phyloP scores from a whole-genome alignment of 2,888 invertebrate genomes.

The Lepidocyrtinus sp. region DNA sequence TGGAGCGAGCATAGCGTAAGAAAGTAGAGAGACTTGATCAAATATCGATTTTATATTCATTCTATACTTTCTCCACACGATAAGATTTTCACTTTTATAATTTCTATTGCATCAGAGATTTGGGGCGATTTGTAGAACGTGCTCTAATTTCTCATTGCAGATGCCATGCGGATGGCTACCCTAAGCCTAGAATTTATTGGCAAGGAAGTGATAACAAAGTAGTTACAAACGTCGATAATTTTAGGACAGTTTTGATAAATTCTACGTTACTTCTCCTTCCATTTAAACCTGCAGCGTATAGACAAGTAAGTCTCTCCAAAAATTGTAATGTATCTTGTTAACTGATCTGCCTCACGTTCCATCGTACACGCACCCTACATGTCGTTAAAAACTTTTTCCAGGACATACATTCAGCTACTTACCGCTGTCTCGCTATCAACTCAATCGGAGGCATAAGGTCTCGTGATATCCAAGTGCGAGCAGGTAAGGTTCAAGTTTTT shows the following conservation, averaged over 20 bases:
- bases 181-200: constrained; percentile 65
- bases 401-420: constrained; percentile 88
- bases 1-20: constrained; percentile 67
- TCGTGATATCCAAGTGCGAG: constrained; percentile 89
- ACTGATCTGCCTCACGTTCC: background rate
- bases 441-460: constrained; percentile 85
- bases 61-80: background rate
- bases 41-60: background rate
- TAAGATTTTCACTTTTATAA: background rate
- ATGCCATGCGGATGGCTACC: constrained; percentile 65
- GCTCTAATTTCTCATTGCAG: too few species aligned
- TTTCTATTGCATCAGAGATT: background rate
- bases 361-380: background rate
- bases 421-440: constrained; percentile 82
- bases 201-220: constrained; percentile 67
- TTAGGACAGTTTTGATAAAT: constrained; percentile 65
- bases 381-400: constrained; percentile 39
- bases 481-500: constrained; percentile 80
- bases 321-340: background rate
- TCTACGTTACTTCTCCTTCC: constrained; percentile 64
- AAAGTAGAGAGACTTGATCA: background rate
- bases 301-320: constrained; percentile 59
- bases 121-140: too few species aligned
- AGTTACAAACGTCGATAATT: constrained; percentile 65
- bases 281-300: constrained; percentile 66